Conservation (phyloP, 2,797 vertebrate genomes). For the Apogon talboti region DNA sequence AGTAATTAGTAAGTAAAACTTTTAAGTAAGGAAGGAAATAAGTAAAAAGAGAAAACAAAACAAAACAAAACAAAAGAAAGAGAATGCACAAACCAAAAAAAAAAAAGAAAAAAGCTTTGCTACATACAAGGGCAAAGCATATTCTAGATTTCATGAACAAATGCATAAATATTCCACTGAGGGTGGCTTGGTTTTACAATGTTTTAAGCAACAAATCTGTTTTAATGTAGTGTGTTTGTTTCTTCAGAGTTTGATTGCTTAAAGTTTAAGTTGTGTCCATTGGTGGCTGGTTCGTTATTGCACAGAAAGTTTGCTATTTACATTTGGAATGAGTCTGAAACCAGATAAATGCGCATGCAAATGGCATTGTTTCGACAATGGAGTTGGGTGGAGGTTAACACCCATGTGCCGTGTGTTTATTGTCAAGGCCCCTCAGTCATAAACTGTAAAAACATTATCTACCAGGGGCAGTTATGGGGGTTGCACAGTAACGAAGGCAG, state of each 20-base stretch:
- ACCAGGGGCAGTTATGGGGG: too few species aligned
- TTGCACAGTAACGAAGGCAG: too few species aligned
- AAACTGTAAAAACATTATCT: too few species aligned
- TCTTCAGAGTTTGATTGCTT: background rate
- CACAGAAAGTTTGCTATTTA: background rate
- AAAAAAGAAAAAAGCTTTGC: too few species aligned
- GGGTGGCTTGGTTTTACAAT: background rate
- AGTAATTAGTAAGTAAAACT: too few species aligned
- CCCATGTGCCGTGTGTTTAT: conserved; percentile 39
- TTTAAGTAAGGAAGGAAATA: too few species aligned
- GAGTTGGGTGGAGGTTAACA: conserved; percentile 5
- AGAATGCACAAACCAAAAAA: too few species aligned
- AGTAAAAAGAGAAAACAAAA: too few species aligned
- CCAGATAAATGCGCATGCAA: conserved; percentile 18
- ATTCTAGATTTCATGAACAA: too few species aligned
- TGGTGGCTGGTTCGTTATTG: background rate
- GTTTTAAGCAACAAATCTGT: background rate
- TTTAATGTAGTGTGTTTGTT: background rate
- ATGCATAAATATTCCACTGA: background rate
- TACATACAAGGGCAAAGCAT: background rate
- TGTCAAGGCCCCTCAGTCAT: too few species aligned
- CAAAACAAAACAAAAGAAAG: too few species aligned
- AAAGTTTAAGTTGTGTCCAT: background rate
- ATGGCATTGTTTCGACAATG: conserved; percentile 8
- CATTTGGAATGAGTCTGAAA: conserved; percentile 15